Evolutionary conservation across 2,797 vertebrate genomes (phyloP), one percentile per base, ranked within the genome.

Genomic region (Oophaga sylvatica): DNA sequence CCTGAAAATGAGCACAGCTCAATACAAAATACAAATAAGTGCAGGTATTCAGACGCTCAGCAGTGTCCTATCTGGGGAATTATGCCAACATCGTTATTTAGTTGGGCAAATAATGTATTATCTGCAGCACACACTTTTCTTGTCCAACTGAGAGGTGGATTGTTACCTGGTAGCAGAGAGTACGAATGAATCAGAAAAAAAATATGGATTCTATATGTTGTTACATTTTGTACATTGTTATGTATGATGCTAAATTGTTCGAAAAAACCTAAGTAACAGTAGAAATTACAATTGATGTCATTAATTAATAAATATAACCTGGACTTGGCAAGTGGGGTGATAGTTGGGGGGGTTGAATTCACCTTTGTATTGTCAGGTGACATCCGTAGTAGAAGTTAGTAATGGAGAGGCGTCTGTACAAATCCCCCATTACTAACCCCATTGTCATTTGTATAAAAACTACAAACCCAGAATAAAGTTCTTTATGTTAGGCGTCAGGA

Each of bases 101-200:
- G 68, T 31, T 17, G 56, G 19, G 67, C 10, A 84, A 84, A 76
- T 62, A n/a, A 45, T 62, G 45, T 82, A 11, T 45, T 82, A 53
- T 82, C 19, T 68, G 45, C 60, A 2, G 22, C 41, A 82, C 63
- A 75, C 48, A 48, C 13, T 75, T 62, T 5, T n/a, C 7, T 73
- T 19, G 22, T 10, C 70, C 56, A 45, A n/a, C 56, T 73, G 56
- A 41, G 82, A 73, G 71, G 29, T 4, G 22, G 81, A 71, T 31
- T 20, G 62, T 76, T 84, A 7, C 9, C 48, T 20, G 13, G 56
- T n/a, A 63, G 48, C 7, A 57, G 26, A 82, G n/a, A 26, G 62
- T 41, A n/a, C 11, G 22, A 83, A 60, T 41, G 11, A 75, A 48
- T 17, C 16, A 41, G 0, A 35, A 35, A 31, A n/a, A 0, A 0